Evolutionary conservation across 2,113 vertebrate species (phyloP), one percentile per base, ranked within the genome.

Genomic region (Xiphophorus hellerii): DNA sequence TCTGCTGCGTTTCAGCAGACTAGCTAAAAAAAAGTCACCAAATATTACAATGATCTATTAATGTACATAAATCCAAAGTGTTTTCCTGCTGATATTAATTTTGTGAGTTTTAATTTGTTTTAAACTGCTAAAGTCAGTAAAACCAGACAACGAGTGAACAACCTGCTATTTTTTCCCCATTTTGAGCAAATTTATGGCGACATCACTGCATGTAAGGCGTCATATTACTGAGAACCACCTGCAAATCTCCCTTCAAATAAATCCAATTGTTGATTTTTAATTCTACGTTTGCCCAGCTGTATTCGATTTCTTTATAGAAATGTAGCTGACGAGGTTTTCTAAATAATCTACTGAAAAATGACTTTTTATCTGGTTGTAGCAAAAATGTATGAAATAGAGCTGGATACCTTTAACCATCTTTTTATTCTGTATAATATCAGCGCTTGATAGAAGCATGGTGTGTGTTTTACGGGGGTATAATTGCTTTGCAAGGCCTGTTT

Each of bases 401-500:
- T 58, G 22, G 9, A 58, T 3, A 17, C 17, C 39, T 42, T 15
- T 14, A 15, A 15, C 17, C 48, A 54, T 54, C 48, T 58, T 58
- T 58, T 58, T 20, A 48, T 17, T 48, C 44, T 58, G 51, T 10
- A 58, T 58, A 58, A 58, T 58, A 3, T 1, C 2, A 25, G 51
- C 0, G 51, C 10, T 25, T 58, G 51, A 10, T 9, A n/a, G 51
- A n/a, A 58, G 7, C 51, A 58, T 2, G 0, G 17, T 10, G 22
- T n/a, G 73, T 63, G 75, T 62, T n/a, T 90, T 87, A 4, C 95
- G 96, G 0, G 87, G 95, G 78, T 96, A 95, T 87, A 96, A 96
- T 94, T 95, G 96, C 73, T 92, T 94, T 78, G 92, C 96, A 80
- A 95, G 93, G 30, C 90, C 94, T 37, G 95, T 97, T 67, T 97